A percentile compares a stretch with the other conserved stretches of the same genome.
Evolutionary conservation across 2,797 vertebrate genomes (phyloP).

Genomic region (Gallinago stenura): DNA sequence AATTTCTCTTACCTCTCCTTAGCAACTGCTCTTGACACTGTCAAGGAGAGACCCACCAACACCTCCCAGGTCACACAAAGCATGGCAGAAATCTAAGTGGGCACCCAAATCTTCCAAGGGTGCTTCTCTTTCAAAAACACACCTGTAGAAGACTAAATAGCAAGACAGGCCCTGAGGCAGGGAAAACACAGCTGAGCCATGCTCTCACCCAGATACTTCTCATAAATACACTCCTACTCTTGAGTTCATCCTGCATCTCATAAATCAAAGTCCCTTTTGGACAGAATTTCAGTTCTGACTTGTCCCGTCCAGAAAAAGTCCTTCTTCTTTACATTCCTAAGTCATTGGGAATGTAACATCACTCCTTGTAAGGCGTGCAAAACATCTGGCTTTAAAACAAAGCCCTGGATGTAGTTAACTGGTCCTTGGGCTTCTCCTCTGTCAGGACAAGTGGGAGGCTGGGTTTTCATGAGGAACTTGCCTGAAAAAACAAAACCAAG

Average conservation of each 20-base stretch:
- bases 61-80: not conserved
- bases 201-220: not conserved
- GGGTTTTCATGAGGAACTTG: constrained; percentile 16
- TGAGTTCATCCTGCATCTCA: not conserved
- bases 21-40: not conserved
- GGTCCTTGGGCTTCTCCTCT: constrained; percentile 20
- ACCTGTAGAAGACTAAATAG: not conserved
- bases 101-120: not conserved
- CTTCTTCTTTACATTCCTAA: not conserved
- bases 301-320: not conserved
- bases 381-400: not conserved
- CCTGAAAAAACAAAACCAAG: constrained; percentile 27
- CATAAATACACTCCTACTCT: not conserved
- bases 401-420: not conserved
- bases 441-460: not conserved
- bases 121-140: not conserved
- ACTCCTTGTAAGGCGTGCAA: not conserved
- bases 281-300: not conserved
- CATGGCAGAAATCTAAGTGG: not conserved
- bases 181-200: not conserved
- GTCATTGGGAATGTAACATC: not conserved
- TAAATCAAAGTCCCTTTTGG: not conserved
- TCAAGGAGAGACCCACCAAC: not conserved
- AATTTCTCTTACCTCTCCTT: not conserved
- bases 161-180: not conserved